phyloP scores from a whole-genome alignment of 2,888 invertebrate genomes.

The Pristionchus mayeri region DNA sequence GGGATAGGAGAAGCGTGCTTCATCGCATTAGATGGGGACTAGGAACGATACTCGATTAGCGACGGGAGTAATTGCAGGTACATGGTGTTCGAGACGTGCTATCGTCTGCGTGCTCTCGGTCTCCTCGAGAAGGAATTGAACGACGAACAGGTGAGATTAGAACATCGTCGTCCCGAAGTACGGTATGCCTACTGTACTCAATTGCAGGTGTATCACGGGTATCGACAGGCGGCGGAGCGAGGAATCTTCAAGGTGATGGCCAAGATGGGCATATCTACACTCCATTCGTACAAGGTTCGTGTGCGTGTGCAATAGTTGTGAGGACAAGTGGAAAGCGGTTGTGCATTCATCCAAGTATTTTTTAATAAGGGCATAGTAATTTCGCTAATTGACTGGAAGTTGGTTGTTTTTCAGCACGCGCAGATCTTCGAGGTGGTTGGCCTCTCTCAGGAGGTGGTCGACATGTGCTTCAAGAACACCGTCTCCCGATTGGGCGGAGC shows the following conservation, averaged over 20 bases:
- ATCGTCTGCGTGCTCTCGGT: constrained; percentile 88
- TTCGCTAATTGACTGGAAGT: background rate
- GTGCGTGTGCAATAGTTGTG: background rate
- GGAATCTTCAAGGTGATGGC: constrained; percentile 96
- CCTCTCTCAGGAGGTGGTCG: constrained; percentile 90
- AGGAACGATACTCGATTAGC: background rate
- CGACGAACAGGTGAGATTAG: constrained; percentile 77
- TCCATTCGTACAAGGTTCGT: constrained; percentile 96
- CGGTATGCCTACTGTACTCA: background rate
- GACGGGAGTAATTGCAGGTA: constrained; percentile 56
- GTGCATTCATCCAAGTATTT: background rate
- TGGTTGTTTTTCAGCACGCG: constrained; percentile 82
- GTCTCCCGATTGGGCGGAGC: constrained; percentile 89
- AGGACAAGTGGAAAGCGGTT: background rate
- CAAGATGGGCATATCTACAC: constrained; percentile 98
- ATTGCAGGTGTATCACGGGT: constrained; percentile 81
- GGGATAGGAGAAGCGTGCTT: too few relatives aligned
- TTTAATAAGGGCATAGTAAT: background rate
- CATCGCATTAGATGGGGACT: too few relatives aligned
- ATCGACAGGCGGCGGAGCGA: constrained; percentile 90
- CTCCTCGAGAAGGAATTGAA: constrained; percentile 84
- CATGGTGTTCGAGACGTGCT: constrained; percentile 90
- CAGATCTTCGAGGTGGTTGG: constrained; percentile 99
- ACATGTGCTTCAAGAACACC: constrained; percentile 91
- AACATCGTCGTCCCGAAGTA: too few relatives aligned